Evolutionary conservation across 2,113 vertebrate species (phyloP), one percentile per base, ranked within the genome.

Genomic region (Tupaia tana): DNA sequence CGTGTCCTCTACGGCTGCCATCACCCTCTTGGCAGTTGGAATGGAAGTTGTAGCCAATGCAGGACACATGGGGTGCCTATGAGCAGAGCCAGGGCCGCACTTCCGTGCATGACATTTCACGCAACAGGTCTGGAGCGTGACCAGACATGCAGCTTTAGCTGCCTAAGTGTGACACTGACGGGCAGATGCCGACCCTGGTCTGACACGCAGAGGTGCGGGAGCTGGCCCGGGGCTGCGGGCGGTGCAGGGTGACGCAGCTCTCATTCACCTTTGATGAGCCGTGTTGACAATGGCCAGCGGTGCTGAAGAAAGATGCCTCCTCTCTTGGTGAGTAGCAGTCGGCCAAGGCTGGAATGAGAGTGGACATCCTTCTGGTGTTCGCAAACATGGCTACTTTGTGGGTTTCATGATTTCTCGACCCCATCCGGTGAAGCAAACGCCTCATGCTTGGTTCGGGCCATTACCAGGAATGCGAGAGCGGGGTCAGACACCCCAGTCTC

Each of bases 41-140:
- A 54, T 0, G 8, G 7, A 10, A 22, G 13, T 71, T 20, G 11
- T 14, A 7, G 13, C 9, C 0, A 0, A 1, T 0, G 71, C n/a
- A 13, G 58, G 25, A 2, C 43, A 7, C 1, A 5, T 0, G 66
- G n/a, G 3, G 10, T 2, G 9, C 27, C 61, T n/a, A 0, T 2
- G 9, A 2, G n/a, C 6, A 11, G 59, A 0, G 10, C n/a, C 12
- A 0, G 24, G 11, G 0, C 0, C 12, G 31, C 9, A 34, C 14
- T 20, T 14, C 2, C 0, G 9, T 8, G 0, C 0, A 9, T 11
- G 16, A 2, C 4, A 10, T 34, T 9, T 5, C 75, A 34, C 77
- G 63, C 79, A n/a, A 43, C 90, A 19, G 67, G 80, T 43, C 88
- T 82, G 81, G 31, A 52, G 75, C 31, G 8, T 18, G 20, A 67